Evolutionary conservation across 2,797 vertebrate genomes (phyloP).

Genomic region (Schizopygopsis malacanthus): DNA sequence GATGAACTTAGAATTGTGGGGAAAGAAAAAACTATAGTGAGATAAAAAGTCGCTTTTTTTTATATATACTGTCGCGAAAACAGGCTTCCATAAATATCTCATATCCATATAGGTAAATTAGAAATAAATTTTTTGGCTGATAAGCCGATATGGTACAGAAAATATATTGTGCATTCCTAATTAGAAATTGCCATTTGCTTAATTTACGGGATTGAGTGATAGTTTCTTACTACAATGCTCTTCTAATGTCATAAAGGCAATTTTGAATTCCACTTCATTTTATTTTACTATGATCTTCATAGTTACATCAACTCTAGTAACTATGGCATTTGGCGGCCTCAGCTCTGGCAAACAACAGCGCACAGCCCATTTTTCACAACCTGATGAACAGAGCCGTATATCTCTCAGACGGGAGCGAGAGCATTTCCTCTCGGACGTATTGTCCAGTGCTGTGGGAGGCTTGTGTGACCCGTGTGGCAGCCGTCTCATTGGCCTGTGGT

Average conservation of each 20-base stretch:
- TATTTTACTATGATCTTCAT: not conserved
- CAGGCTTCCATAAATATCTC: not conserved
- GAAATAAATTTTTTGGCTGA: not conserved
- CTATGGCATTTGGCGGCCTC: not conserved
- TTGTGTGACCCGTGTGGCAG: conserved; percentile 63
- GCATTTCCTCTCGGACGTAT: conserved; percentile 24
- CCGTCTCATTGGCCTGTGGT: conserved; percentile 66
- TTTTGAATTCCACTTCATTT: not conserved
- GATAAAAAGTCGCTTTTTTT: not conserved
- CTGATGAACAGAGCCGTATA: conserved; percentile 1
- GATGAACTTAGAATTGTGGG: no score
- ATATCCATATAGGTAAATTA: not conserved
- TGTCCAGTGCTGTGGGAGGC: conserved; percentile 52
- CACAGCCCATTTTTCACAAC: conserved; percentile 3
- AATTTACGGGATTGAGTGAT: not conserved
- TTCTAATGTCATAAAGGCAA: not conserved
- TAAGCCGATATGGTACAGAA: not conserved
- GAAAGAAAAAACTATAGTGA: not conserved
- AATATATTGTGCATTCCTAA: not conserved
- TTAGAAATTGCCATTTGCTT: not conserved
- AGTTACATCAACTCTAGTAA: not conserved
- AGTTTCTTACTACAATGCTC: not conserved
- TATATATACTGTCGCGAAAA: not conserved
- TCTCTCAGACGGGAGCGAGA: not conserved
- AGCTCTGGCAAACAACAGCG: not conserved